Base-by-base conservation (phyloP, 2,888 invertebrate genomes). In the Heteromurus nitidus region DNA sequence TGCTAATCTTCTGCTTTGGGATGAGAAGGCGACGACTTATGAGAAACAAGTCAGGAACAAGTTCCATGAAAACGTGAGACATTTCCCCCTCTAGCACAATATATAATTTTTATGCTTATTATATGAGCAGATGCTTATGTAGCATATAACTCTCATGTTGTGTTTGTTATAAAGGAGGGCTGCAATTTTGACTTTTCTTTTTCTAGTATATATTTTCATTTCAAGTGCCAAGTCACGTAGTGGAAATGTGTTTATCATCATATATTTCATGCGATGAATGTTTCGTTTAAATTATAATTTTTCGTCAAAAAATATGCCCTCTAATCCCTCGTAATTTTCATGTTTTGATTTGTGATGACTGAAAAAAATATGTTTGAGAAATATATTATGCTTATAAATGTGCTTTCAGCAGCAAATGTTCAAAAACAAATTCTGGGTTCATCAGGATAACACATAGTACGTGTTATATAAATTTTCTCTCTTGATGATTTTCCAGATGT, bases 1-100 rank as follows among this genome's bases (percentile, higher is more conserved):
- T 75, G 26, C 36, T 82, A 7, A 65, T 83, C 36, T 80, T 83
- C 58, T 62, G 83, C 26, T 72, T 79, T 42, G 76, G 79, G 60
- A 79, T 84, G 60, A 53, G 82, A 36, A 65, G 82, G 64, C 58
- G 75, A 55, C 64, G 74, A 69, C 73, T 86, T 64, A 80, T 70
- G 30, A 50, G 85, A 64, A 76, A 80, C 62, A 85, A 85, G 79
- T 80, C 79, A 30, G 55, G 80, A 75, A 82, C 68, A 11, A 85
- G 85, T 47, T 85, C 85, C 30, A 85, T 85, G 85, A 85, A 85
- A 79, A 85, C 82, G 86, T 86, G 76, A 80, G 80, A 22, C 26
- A 36, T 60, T 69, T 68, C n/a, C 16, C 20, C 53, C 13, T 9
- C 24, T 22, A 22, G 3, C 60, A 60, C 9, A 60, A 55, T n/a